phyloP scores from a whole-genome alignment of 37 sponge, comb jelly and placozoan species.

The Beroe forskalii region DNA sequence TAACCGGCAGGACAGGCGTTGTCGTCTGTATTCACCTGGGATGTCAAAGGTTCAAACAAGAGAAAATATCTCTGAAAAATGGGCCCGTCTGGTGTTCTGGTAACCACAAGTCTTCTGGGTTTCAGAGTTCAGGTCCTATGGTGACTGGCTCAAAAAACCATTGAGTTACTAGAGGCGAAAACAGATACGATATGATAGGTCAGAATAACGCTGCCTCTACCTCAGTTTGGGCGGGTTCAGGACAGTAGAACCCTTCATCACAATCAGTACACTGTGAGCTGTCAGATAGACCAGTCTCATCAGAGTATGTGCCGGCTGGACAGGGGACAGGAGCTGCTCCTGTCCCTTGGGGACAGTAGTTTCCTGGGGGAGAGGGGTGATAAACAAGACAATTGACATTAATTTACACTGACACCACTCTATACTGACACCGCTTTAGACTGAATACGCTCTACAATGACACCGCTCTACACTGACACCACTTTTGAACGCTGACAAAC shows the following conservation, averaged over 20 bases:
- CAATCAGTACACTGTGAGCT: slow-evolving; percentile 27
- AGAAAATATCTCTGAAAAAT: no score
- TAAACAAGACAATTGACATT: neutral
- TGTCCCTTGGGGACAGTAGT: slow-evolving; percentile 67
- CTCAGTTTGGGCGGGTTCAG: slow-evolving; percentile 40
- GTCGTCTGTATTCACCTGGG: slow-evolving; percentile 6
- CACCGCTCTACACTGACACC: no score
- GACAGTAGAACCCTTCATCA: slow-evolving; percentile 42
- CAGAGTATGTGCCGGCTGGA: slow-evolving; percentile 65
- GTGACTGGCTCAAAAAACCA: no score
- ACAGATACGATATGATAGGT: no score
- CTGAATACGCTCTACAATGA: no score
- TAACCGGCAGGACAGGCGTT: slow-evolving; percentile 65
- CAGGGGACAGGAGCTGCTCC: slow-evolving; percentile 52
- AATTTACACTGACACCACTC: neutral
- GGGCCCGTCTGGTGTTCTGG: no score
- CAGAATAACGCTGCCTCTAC: no score
- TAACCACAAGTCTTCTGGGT: no score
- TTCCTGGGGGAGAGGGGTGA: slow-evolving; percentile 57
- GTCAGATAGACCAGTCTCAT: slow-evolving; percentile 4
- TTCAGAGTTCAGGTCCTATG: no score
- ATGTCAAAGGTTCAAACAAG: no score
- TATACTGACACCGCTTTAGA: neutral
- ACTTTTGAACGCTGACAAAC: no score
- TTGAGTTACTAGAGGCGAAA: no score